These are phyloP conservation scores for Papilio polytes DNA, from an alignment of 1,140 invertebrate species.

Conservation along the genomic window DNA sequence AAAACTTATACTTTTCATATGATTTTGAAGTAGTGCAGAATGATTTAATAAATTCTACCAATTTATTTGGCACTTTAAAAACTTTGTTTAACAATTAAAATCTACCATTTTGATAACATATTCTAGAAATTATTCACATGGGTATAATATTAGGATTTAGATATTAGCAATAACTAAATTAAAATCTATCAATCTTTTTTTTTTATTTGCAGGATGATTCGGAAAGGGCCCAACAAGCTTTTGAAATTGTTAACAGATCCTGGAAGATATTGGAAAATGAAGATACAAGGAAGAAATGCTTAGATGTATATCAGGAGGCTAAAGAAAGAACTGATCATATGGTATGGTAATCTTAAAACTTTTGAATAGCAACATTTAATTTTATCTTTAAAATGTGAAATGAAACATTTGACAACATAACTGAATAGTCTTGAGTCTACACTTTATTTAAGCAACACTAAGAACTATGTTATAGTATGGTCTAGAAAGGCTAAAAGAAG, in stretches of 20 bases:
- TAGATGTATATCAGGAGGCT: conserved; percentile 99
- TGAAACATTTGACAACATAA: too few species aligned
- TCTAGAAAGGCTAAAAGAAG: too few species aligned
- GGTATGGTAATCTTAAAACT: conserved; percentile 83
- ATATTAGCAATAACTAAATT: not conserved
- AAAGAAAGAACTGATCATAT: conserved; percentile 97
- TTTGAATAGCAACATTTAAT: too few species aligned
- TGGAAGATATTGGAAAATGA: conserved; percentile 99
- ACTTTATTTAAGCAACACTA: too few species aligned
- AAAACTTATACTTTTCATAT: not conserved
- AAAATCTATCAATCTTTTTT: conserved; percentile 20
- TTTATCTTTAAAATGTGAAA: not conserved
- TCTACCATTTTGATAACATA: not conserved
- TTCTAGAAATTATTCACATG: not conserved
- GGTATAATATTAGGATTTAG: not conserved
- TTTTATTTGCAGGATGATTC: conserved; percentile 90
- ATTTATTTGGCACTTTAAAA: not conserved
- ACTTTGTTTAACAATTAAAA: not conserved
- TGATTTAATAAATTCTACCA: not conserved
- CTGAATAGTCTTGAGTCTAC: too few species aligned
- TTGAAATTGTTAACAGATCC: conserved; percentile 98
- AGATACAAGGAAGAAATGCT: conserved; percentile 95
- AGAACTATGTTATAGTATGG: too few species aligned
- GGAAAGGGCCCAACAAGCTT: conserved; percentile 96
- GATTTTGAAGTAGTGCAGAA: not conserved